These are phyloP conservation scores for Syrrhaptes paradoxus DNA, from an alignment of 2,113 vertebrate species.

Conservation along the genomic window DNA sequence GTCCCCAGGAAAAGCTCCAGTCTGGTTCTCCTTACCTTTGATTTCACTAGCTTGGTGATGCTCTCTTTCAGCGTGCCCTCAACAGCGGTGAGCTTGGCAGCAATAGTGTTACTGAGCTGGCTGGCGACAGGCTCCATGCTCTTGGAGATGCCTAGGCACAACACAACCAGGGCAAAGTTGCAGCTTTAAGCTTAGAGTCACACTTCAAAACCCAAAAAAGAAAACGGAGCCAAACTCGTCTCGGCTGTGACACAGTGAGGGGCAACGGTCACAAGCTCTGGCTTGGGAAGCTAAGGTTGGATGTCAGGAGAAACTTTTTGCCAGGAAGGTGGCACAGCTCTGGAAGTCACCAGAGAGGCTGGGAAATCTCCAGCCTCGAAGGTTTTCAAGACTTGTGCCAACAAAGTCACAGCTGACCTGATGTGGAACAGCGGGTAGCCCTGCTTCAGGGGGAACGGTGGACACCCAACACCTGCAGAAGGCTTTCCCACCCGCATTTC, in stretches of 20 bases:
- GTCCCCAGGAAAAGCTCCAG: neutral
- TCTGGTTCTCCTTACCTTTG: slow-evolving; percentile 81
- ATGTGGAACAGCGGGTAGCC: neutral
- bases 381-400: neutral
- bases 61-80: slow-evolving; percentile 92
- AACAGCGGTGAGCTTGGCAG: slow-evolving; percentile 88
- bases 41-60: slow-evolving; percentile 91
- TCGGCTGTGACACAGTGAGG: neutral
- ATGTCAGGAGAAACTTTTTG: neutral
- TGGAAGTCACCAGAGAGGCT: neutral
- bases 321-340: neutral
- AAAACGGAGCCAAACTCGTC: neutral
- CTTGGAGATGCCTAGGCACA: slow-evolving; percentile 79
- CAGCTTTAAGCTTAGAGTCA: neutral
- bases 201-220: neutral
- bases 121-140: slow-evolving; percentile 88
- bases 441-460: neutral
- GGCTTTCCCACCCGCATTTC: neutral
- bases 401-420: neutral
- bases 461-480: neutral
- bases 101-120: slow-evolving; percentile 86
- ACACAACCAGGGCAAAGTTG: neutral
- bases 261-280: neutral
- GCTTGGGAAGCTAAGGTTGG: neutral
- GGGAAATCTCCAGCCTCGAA: neutral